These are phyloP conservation scores for Esox masquinongy DNA, from an alignment of 2,797 vertebrate species.

Conservation along the genomic window DNA sequence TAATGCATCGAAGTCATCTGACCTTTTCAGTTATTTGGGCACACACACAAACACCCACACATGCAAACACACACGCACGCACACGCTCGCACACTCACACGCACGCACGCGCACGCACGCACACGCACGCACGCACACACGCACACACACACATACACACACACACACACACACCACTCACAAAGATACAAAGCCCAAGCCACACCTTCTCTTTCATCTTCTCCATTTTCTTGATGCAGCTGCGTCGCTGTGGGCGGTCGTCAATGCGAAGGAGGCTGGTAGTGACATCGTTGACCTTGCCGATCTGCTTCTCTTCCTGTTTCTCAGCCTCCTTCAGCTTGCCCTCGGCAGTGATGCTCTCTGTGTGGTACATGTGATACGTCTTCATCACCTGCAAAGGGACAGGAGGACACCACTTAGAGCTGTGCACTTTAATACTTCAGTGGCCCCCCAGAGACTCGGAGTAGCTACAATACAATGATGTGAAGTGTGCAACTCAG, in stretches of 20 bases:
- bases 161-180: no score
- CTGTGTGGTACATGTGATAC: conserved; percentile 95
- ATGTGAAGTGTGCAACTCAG: not conserved
- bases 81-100: not conserved
- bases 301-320: conserved; percentile 93
- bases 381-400: conserved; percentile 92
- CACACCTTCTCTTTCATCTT: conserved; percentile 98
- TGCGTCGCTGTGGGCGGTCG: conserved; percentile 89
- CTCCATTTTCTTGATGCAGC: conserved; percentile 97
- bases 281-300: conserved; percentile 84
- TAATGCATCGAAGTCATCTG: conserved; percentile 1
- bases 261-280: conserved; percentile 85
- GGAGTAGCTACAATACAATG: not conserved
- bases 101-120: no score
- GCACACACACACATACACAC: not conserved
- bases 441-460: not conserved
- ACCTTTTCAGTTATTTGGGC: conserved; percentile 1
- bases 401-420: not conserved
- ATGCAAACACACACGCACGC: not conserved
- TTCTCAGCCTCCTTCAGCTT: conserved; percentile 96
- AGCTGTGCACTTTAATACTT: not conserved
- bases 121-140: not conserved
- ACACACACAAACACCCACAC: conserved; percentile 1
- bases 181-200: not conserved
- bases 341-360: conserved; percentile 91